phyloP scores from a whole-genome alignment of 23 tunicate genomes.

The Styela clava region DNA sequence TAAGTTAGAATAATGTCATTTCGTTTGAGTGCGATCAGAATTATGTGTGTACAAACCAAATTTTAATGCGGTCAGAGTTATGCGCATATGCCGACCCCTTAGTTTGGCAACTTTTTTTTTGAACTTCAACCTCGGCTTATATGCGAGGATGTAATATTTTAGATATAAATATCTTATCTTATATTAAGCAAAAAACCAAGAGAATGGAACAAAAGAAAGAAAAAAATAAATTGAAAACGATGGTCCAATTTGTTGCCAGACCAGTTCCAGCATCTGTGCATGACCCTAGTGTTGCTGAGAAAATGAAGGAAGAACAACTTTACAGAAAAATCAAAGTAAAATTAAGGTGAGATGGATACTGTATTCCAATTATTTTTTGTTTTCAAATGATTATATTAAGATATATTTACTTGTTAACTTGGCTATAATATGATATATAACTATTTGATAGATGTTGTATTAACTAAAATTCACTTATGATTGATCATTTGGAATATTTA shows the following conservation, averaged over 20 bases:
- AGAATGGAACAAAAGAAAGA: conserved; percentile 34
- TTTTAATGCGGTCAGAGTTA: too few relatives aligned
- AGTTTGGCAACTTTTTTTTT: too few relatives aligned
- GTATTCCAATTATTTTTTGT: neutral
- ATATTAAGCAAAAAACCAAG: conserved; percentile 30
- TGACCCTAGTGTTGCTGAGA: conserved; percentile 45
- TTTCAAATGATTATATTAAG: too few relatives aligned
- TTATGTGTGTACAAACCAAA: too few relatives aligned
- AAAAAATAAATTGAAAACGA: conserved; percentile 20
- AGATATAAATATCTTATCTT: too few relatives aligned
- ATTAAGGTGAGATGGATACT: conserved; percentile 46
- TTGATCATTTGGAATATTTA: too few relatives aligned
- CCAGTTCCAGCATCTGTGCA: conserved; percentile 45
- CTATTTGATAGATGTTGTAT: neutral
- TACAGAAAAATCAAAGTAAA: conserved; percentile 66
- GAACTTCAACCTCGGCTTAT: too few relatives aligned
- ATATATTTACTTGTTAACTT: neutral
- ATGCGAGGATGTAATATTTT: too few relatives aligned
- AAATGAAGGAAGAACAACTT: conserved; percentile 51
- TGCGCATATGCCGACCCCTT: too few relatives aligned
- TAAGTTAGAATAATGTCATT: too few relatives aligned
- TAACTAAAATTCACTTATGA: too few relatives aligned
- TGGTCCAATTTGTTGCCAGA: conserved; percentile 45
- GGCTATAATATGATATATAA: neutral
- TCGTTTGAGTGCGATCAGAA: too few relatives aligned